Evolutionary conservation across 2,113 vertebrate genomes (phyloP).

Genomic region (Nematolebias whitei): DNA sequence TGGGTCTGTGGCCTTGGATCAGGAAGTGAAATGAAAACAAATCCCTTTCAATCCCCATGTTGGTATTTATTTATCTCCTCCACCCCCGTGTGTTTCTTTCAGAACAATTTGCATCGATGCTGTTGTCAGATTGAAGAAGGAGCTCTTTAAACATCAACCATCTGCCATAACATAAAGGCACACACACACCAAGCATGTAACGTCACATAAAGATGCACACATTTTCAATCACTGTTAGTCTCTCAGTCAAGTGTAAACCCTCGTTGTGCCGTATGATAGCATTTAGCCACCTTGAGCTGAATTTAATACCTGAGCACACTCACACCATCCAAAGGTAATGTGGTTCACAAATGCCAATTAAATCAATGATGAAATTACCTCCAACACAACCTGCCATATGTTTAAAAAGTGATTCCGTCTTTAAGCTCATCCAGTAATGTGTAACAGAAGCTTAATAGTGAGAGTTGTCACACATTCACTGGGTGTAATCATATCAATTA

Average conservation of each 20-base stretch:
- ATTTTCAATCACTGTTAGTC: slow-evolving; percentile 49
- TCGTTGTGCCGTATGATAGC: slow-evolving; percentile 26
- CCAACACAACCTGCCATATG: neutral
- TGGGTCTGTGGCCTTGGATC: slow-evolving; percentile 26
- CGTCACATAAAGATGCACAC: slow-evolving; percentile 13
- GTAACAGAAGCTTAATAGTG: neutral
- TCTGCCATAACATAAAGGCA: slow-evolving; percentile 18
- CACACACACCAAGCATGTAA: slow-evolving; percentile 19
- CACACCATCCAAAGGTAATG: neutral
- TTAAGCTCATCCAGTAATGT: neutral
- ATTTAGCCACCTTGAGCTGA: slow-evolving; percentile 14
- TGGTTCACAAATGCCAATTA: neutral
- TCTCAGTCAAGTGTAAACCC: slow-evolving; percentile 36
- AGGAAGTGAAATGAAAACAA: slow-evolving; percentile 46
- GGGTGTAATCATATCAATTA: neutral
- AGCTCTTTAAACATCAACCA: slow-evolving; percentile 52
- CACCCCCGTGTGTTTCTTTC: slow-evolving; percentile 24
- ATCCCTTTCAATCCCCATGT: slow-evolving; percentile 51
- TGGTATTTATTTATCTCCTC: slow-evolving; percentile 13
- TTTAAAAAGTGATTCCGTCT: neutral
- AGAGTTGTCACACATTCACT: neutral
- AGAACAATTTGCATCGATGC: slow-evolving; percentile 58
- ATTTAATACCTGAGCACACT: slow-evolving; percentile 4
- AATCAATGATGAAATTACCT: neutral
- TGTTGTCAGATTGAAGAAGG: slow-evolving; percentile 48